These are phyloP conservation scores for Agriopis marginaria DNA, from an alignment of 2,888 invertebrate genomes.

Conservation along the genomic window DNA sequence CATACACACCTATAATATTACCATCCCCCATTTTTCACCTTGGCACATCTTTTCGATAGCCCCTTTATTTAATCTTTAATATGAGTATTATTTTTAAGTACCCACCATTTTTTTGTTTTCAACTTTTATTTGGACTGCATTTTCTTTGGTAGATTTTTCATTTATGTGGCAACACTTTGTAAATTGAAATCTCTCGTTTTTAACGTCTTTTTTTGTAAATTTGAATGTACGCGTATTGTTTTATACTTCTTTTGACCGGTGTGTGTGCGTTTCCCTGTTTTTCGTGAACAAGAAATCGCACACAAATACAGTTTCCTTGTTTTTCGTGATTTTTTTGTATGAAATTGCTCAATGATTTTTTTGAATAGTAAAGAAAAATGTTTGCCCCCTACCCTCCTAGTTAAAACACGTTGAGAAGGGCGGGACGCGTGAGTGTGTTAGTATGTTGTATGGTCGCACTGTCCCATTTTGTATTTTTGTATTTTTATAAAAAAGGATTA, in stretches of 20 bases:
- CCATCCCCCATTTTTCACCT: conserved; percentile 51
- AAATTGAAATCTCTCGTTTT: conserved; percentile 45
- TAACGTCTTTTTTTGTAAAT: conserved; percentile 51
- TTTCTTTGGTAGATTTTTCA: conserved; percentile 57
- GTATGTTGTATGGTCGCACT: conserved; percentile 75
- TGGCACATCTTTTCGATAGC: conserved; percentile 57
- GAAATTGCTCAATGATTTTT: conserved; percentile 82
- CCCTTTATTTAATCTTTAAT: conserved; percentile 49
- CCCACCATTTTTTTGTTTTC: conserved; percentile 55
- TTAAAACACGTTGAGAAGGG: conserved; percentile 62
- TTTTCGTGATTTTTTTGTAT: conserved; percentile 72
- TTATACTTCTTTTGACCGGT: conserved; percentile 49
- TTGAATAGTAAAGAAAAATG: conserved; percentile 63
- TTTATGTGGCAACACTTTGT: conserved; percentile 54
- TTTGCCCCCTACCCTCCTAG: conserved; percentile 76
- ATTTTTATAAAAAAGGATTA: conserved; percentile 84
- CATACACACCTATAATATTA: conserved; percentile 51
- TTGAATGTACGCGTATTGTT: conserved; percentile 41
- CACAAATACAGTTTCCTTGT: conserved; percentile 45
- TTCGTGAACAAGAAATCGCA: conserved; percentile 47
- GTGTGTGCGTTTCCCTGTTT: conserved; percentile 65
- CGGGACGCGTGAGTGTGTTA: conserved; percentile 74
- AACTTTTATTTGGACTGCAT: conserved; percentile 58
- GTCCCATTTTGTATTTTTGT: conserved; percentile 87
- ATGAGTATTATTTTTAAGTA: conserved; percentile 53